Percentiles rank a stretch among this genome's conserved stretches.
Evolutionary conservation across 2,797 vertebrate species (phyloP).

Genomic region (Enteromius radiatus): DNA sequence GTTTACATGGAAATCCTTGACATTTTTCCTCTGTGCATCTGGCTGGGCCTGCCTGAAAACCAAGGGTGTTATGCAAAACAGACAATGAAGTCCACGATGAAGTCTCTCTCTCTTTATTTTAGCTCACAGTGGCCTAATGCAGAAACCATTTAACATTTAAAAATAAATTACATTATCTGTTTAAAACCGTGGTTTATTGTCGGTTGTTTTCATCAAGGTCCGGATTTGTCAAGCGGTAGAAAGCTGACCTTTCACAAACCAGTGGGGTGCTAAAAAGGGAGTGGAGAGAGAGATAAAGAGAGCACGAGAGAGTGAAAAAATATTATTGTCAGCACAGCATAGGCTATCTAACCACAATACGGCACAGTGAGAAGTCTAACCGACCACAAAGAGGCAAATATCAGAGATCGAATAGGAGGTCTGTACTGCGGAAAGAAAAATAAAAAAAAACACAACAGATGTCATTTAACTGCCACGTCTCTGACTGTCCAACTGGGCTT

Average conservation of each 20-base stretch:
- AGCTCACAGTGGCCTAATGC: not conserved
- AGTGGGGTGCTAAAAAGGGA: slow-evolving; percentile 21
- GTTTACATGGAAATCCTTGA: slow-evolving; percentile 45
- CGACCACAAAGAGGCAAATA: slow-evolving; percentile 44
- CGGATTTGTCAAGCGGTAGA: not conserved
- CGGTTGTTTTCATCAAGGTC: slow-evolving; percentile 29
- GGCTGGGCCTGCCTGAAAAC: slow-evolving; percentile 17
- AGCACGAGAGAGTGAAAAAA: not conserved
- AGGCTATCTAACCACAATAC: slow-evolving; percentile 10
- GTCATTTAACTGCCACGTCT: slow-evolving; percentile 23
- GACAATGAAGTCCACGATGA: slow-evolving; percentile 9
- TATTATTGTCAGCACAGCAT: not conserved
- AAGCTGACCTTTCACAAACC: slow-evolving; percentile 51
- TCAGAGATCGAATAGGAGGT: slow-evolving; percentile 20
- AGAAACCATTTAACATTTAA: slow-evolving; percentile 15
- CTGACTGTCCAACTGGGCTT: not conserved
- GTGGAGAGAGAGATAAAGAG: not conserved
- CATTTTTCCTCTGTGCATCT: slow-evolving; percentile 50
- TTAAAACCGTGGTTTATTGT: slow-evolving; percentile 18
- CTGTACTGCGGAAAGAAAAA: not conserved
- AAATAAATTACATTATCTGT: slow-evolving; percentile 21
- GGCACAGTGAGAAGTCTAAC: slow-evolving; percentile 26
- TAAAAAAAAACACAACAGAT: not conserved
- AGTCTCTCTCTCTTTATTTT: not conserved
- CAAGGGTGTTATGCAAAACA: slow-evolving; percentile 15